Evolutionary conservation across 1,140 invertebrate species (phyloP).

Genomic region (Laupala kohalensis): DNA sequence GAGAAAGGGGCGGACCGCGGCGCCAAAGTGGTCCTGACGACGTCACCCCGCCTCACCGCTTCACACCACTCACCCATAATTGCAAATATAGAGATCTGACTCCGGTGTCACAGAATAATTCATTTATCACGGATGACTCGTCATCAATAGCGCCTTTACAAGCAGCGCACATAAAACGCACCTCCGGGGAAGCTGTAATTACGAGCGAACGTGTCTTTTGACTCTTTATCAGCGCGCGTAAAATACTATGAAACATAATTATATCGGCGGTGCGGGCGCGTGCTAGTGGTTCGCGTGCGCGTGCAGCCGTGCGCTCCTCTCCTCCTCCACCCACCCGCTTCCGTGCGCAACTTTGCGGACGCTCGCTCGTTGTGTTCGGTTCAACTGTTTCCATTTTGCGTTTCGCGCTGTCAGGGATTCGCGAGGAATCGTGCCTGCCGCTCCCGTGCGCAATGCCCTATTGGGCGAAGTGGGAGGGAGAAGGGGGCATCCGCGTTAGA

Average conservation of each 20-base stretch:
- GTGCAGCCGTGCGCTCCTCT: too few species aligned
- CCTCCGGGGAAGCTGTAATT: background rate
- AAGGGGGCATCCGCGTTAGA: too few species aligned
- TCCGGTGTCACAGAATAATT: background rate
- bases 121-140: conserved; percentile 2
- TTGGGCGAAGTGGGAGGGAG: background rate
- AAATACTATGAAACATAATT: background rate
- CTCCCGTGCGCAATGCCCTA: too few species aligned
- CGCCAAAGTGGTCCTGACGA: background rate
- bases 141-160: background rate
- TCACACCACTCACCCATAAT: background rate
- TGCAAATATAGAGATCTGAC: background rate
- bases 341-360: too few species aligned
- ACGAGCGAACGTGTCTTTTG: background rate
- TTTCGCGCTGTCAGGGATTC: background rate
- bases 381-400: background rate
- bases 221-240: background rate
- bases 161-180: background rate
- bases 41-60: too few species aligned
- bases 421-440: too few species aligned
- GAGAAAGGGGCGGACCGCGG: background rate
- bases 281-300: background rate
- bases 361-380: too few species aligned
- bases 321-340: too few species aligned
- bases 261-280: background rate